Conservation (phyloP, 2,888 invertebrate genomes). For the Volucella inflata region DNA sequence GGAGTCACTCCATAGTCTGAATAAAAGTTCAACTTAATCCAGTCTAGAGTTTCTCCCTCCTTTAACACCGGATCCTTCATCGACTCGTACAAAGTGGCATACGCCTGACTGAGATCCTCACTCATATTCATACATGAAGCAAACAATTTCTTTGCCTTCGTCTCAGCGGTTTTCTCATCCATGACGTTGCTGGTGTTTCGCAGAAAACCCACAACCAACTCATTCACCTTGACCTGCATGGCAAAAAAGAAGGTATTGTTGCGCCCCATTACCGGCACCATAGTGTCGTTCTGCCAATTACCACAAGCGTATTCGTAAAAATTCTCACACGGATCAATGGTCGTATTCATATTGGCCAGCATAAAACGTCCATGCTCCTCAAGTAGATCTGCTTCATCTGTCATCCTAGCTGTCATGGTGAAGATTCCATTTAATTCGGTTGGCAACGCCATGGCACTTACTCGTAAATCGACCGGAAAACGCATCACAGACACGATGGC, state of each 20-base stretch:
- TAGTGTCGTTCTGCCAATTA: constrained; percentile 78
- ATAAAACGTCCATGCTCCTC: constrained; percentile 79
- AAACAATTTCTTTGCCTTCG: constrained; percentile 79
- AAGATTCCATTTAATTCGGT: constrained; percentile 68
- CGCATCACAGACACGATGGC: constrained; percentile 4
- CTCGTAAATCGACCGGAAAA: not conserved
- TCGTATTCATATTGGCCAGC: constrained; percentile 79
- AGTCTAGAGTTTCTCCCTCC: constrained; percentile 77
- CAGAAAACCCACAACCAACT: constrained; percentile 77
- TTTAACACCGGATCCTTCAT: constrained; percentile 67
- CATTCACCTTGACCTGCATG: constrained; percentile 79
- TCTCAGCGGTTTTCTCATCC: constrained; percentile 76
- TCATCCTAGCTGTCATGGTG: constrained; percentile 74
- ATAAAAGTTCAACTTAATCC: constrained; percentile 80
- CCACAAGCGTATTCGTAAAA: constrained; percentile 81
- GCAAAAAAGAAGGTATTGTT: constrained; percentile 79
- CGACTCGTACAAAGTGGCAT: constrained; percentile 66
- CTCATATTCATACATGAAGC: constrained; percentile 78
- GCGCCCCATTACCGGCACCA: constrained; percentile 76
- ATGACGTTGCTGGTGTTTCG: constrained; percentile 78
- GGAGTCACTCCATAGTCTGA: constrained; percentile 79
- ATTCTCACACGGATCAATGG: constrained; percentile 81
- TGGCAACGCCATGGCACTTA: constrained; percentile 32
- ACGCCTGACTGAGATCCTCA: constrained; percentile 77
- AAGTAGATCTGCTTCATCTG: constrained; percentile 79